Evolutionary conservation across 2,113 vertebrate species (phyloP).

Genomic region (Harpagus bidentatus): DNA sequence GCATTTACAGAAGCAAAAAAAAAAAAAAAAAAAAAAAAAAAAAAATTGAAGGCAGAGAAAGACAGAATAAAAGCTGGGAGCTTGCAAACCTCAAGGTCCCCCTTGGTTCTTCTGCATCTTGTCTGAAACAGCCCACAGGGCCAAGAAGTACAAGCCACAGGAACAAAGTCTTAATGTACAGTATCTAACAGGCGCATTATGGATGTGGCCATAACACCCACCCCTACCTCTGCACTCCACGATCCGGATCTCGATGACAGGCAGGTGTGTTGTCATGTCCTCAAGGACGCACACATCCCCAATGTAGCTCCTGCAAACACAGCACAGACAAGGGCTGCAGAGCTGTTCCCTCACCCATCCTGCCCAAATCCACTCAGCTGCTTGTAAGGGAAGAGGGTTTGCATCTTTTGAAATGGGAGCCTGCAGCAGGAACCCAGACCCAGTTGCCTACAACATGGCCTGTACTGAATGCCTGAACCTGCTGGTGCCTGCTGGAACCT

Average conservation of each 20-base stretch:
- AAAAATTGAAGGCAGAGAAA: not conserved
- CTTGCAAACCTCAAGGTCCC: not conserved
- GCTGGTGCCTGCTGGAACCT: not conserved
- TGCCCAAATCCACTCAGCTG: not conserved
- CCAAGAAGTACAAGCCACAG: not conserved
- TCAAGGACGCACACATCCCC: slow-evolving; percentile 95
- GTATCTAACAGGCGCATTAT: not conserved
- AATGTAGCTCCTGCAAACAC: slow-evolving; percentile 84
- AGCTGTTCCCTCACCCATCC: not conserved
- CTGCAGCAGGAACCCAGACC: not conserved
- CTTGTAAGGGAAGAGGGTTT: not conserved
- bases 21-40: not conserved
- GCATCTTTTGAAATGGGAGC: not conserved
- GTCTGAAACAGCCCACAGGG: not conserved
- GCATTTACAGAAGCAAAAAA: not conserved
- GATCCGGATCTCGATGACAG: slow-evolving; percentile 92
- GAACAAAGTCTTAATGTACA: not conserved
- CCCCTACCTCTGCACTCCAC: slow-evolving; percentile 91
- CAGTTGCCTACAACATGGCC: not conserved
- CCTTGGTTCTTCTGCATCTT: not conserved
- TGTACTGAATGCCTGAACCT: not conserved
- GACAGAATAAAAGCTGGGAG: not conserved
- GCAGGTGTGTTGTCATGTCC: slow-evolving; percentile 90
- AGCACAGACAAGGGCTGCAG: not conserved
- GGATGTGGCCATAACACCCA: not conserved